These are phyloP conservation scores for Falco novaeseelandiae DNA, from an alignment of 2,797 vertebrate species.

Conservation along the genomic window DNA sequence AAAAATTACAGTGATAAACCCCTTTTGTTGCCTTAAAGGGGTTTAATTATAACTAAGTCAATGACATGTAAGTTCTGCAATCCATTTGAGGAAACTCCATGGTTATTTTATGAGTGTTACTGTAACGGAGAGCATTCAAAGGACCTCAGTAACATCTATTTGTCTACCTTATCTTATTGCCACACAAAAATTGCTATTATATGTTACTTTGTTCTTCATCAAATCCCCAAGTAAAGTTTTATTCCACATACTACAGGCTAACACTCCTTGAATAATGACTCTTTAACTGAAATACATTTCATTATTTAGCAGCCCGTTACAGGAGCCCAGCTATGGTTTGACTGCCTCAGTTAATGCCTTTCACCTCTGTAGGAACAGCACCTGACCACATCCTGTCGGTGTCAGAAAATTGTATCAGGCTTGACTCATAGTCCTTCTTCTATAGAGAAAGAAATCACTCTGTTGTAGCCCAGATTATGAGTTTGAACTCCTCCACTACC, in stretches of 20 bases:
- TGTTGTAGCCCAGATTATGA: neutral
- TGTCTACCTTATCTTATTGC: neutral
- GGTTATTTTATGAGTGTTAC: neutral
- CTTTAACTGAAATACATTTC: neutral
- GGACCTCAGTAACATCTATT: neutral
- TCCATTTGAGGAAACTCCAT: neutral
- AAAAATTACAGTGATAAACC: neutral
- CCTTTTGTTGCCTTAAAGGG: neutral
- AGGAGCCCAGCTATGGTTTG: neutral
- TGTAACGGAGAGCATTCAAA: neutral
- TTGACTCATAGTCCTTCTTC: neutral
- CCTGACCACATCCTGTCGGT: neutral
- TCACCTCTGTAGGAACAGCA: neutral
- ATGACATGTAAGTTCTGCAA: neutral
- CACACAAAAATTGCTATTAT: neutral
- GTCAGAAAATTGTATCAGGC: neutral
- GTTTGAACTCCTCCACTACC: rapidly evolving
- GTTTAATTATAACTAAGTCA: neutral
- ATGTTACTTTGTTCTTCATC: neutral
- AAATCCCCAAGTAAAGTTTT: neutral
- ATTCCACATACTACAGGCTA: neutral
- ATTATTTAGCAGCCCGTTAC: neutral
- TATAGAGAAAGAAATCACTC: neutral
- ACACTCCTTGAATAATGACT: rapidly evolving
- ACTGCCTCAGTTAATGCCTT: neutral